phyloP scores from a whole-genome alignment of 2,888 invertebrate genomes.

The Drosophila affinis region DNA sequence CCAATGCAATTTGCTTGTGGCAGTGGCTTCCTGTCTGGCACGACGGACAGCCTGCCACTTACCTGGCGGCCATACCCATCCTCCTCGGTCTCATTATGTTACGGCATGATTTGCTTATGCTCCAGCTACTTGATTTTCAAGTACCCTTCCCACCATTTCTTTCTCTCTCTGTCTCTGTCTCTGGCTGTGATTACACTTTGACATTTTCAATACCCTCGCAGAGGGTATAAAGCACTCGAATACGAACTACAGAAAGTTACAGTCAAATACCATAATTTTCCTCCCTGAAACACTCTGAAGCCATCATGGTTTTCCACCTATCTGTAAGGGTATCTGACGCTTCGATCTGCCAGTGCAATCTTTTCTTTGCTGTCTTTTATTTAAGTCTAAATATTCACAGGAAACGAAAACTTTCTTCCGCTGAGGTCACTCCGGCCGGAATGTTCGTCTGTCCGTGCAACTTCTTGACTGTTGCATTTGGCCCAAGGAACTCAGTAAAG shows the following conservation, averaged over 20 bases:
- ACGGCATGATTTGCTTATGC: conserved; percentile 64
- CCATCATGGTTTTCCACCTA: neutral
- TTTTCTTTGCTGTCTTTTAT: conserved; percentile 70
- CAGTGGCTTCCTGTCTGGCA: conserved; percentile 63
- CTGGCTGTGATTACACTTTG: conserved; percentile 26
- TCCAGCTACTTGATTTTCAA: conserved; percentile 62
- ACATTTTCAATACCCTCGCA: conserved; percentile 14
- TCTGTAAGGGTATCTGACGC: neutral
- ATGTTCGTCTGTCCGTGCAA: conserved; percentile 24
- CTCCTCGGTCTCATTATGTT: conserved; percentile 65
- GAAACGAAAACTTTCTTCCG: conserved; percentile 47
- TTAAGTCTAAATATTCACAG: conserved; percentile 60
- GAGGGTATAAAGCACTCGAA: neutral
- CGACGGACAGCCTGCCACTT: conserved; percentile 13
- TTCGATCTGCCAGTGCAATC: neutral
- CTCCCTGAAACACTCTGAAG: neutral
- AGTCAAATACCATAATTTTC: too few species aligned
- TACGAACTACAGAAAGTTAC: too few species aligned
- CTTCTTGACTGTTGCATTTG: conserved; percentile 65
- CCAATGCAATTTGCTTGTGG: conserved; percentile 67
- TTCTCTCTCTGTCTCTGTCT: conserved; percentile 28
- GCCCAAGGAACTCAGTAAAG: conserved; percentile 32
- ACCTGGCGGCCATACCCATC: neutral
- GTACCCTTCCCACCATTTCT: conserved; percentile 19
- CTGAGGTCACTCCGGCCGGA: conserved; percentile 39